Evolutionary conservation across 2,888 invertebrate genomes (phyloP).

Genomic region (Apeira syringaria): DNA sequence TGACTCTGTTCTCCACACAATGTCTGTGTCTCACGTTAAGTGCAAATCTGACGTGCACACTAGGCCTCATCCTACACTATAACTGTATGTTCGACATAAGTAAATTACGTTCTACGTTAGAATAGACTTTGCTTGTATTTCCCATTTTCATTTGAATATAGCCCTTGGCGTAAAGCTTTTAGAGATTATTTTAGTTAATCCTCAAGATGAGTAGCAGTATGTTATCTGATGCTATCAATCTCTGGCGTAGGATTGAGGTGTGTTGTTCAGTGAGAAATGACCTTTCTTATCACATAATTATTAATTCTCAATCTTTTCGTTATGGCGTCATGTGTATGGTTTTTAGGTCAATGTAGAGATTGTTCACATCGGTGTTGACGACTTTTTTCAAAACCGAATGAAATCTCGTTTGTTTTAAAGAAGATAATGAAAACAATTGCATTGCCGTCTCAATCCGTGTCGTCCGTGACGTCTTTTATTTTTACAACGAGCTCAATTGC

Average conservation of each 20-base stretch:
- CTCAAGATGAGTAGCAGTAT: conserved; percentile 33
- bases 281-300: conserved; percentile 42
- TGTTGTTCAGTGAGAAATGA: conserved; percentile 45
- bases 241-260: conserved; percentile 42
- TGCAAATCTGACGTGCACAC: conserved; percentile 10
- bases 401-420: too few species aligned
- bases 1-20: too few species aligned
- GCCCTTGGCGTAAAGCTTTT: conserved; percentile 2
- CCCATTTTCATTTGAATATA: conserved; percentile 9
- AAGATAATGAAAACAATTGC: too few species aligned
- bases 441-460: too few species aligned
- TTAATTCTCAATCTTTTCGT: conserved; percentile 38
- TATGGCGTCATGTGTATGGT: conserved; percentile 24
- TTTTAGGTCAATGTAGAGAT: background rate
- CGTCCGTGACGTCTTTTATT: too few species aligned
- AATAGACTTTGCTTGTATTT: conserved; percentile 16
- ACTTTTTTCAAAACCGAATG: background rate
- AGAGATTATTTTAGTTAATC: conserved; percentile 24
- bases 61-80: conserved; percentile 38
- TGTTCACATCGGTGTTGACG: background rate
- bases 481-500: conserved; percentile 8
- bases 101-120: conserved; percentile 28
- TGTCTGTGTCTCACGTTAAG: background rate
- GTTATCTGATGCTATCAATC: conserved; percentile 52
- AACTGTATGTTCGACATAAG: conserved; percentile 36